Evolutionary conservation across 2,888 invertebrate species (phyloP).

Genomic region (Ennomos fuscantarius): DNA sequence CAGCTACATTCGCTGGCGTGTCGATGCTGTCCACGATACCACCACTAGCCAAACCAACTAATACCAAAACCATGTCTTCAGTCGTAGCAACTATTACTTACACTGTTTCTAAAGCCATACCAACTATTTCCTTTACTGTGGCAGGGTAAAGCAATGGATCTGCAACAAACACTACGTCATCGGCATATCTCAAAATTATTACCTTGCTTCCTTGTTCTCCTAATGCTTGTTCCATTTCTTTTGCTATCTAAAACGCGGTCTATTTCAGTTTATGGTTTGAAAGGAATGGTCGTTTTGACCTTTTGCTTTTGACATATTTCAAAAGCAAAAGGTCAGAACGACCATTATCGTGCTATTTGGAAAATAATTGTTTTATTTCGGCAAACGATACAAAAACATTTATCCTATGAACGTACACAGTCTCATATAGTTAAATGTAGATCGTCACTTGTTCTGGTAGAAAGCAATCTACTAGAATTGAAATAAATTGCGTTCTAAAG

Average conservation of each 20-base stretch:
- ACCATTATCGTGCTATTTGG: not conserved
- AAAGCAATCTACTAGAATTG: not conserved
- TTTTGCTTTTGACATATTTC: constrained; percentile 1
- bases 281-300: not conserved
- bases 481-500: not conserved
- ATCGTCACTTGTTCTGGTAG: not conserved
- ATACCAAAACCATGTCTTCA: constrained; percentile 9
- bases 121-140: constrained; percentile 2
- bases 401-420: no score
- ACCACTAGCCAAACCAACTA: constrained; percentile 42
- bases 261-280: not conserved
- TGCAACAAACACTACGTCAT: constrained; percentile 42
- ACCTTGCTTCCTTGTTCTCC: constrained; percentile 9
- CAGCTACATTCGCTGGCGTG: constrained; percentile 64
- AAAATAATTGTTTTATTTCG: no score
- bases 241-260: not conserved
- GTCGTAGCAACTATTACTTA: constrained; percentile 4
- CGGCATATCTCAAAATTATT: constrained; percentile 17
- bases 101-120: not conserved
- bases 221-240: constrained; percentile 3
- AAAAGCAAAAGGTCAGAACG: no score
- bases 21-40: constrained; percentile 69
- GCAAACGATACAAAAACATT: no score
- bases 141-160: constrained; percentile 26
- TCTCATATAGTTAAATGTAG: not conserved